phyloP scores from a whole-genome alignment of 2,113 vertebrate genomes.

The Girardinichthys multiradiatus region DNA sequence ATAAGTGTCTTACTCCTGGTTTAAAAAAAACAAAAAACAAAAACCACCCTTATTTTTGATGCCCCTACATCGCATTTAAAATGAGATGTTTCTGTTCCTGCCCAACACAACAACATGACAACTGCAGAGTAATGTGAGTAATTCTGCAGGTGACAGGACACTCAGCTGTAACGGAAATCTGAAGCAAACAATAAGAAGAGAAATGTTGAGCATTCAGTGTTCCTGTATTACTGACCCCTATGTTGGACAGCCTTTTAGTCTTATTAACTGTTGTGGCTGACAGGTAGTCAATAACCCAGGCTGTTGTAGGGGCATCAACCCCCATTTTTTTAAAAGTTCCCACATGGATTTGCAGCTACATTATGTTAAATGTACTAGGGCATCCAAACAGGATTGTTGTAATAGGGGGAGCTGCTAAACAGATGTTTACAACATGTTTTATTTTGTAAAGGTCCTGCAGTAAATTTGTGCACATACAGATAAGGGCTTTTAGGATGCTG shows the following conservation, averaged over 20 bases:
- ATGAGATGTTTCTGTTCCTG: neutral
- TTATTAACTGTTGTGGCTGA: neutral
- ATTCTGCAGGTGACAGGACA: neutral
- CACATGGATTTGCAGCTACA: neutral
- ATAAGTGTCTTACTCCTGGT: neutral
- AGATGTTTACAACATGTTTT: neutral
- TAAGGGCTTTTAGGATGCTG: neutral
- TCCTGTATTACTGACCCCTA: neutral
- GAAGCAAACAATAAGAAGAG: neutral
- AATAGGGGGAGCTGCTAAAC: neutral
- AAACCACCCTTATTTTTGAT: neutral
- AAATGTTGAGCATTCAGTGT: neutral
- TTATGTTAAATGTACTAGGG: neutral
- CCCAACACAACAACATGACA: neutral
- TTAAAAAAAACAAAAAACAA: too few relatives aligned
- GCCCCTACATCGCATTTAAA: neutral
- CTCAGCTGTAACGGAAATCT: neutral
- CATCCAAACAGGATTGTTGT: neutral
- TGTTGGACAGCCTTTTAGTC: neutral
- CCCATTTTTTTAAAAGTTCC: neutral
- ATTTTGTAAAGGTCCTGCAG: neutral
- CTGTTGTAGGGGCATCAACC: neutral
- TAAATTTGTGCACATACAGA: neutral
- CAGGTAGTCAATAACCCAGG: conserved; percentile 4
- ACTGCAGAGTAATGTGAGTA: neutral